A percentile compares a stretch with the other conserved stretches of the same genome.
These are phyloP conservation scores for Otus sunia DNA, from an alignment of 2,113 vertebrate genomes.

Conservation along the genomic window DNA sequence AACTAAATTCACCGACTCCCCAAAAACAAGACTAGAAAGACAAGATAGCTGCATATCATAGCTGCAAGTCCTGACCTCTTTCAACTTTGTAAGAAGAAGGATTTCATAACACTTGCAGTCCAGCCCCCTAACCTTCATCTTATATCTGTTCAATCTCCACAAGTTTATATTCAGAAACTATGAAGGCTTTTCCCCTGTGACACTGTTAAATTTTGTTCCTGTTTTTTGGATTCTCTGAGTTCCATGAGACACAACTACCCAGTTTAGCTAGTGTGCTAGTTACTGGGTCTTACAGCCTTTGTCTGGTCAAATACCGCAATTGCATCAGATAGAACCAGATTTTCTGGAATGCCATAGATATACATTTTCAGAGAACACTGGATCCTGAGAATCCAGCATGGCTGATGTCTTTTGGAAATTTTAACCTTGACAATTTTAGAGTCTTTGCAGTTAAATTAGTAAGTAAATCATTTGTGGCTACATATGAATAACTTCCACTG, in stretches of 20 bases:
- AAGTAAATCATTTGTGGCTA: not conserved
- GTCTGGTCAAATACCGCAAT: not conserved
- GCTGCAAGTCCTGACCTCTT: not conserved
- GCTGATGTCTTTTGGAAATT: not conserved
- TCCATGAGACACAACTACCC: not conserved
- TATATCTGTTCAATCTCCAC: not conserved
- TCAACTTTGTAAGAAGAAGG: not conserved
- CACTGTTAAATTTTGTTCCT: not conserved
- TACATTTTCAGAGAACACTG: not conserved
- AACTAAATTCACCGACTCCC: not conserved
- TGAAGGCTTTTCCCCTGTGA: not conserved
- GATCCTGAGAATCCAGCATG: not conserved
- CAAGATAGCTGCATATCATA: not conserved
- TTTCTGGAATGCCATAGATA: not conserved
- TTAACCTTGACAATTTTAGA: not conserved
- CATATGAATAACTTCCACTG: not conserved
- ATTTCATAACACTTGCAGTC: not conserved
- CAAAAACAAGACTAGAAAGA: not conserved
- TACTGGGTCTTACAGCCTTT: not conserved
- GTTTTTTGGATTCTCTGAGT: not conserved
- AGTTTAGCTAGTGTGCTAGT: not conserved
- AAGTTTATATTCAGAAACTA: not conserved
- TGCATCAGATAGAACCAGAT: not conserved
- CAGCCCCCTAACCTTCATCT: not conserved
- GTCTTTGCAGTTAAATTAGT: not conserved